Base-by-base conservation (phyloP, 2,888 invertebrate species). In the Erpobdella octoculata region DNA sequence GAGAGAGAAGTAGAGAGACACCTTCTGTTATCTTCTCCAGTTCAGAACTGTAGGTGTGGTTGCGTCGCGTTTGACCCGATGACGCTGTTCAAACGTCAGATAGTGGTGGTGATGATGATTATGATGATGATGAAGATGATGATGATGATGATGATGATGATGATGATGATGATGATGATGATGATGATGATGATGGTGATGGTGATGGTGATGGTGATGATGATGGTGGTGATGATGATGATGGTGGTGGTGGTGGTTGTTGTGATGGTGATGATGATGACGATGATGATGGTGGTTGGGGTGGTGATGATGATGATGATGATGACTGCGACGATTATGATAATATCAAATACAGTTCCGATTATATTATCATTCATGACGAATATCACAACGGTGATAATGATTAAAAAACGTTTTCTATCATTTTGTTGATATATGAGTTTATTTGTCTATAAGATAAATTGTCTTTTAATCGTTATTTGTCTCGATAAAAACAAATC, bases 11-110 rank as follows among this genome's bases (percentile, higher is more conserved):
- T 21, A 1, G 53, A 53, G 53, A 53, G 53, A 28, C 53, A 53
- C 53, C 53, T 53, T 28, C 28, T 53, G 53, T 53, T 53, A 53
- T 53, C 53, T 53, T 28, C 28, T 53, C 53, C 21, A 21, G 28
- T 53, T 53, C 53, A 53, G 53, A 25, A 53, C 53, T 28, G 53
- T 53, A 53, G 53, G 53, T 53, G 53, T 53, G 53, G 53, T 28
- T 53, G 21, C 28, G 53, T 25, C 53, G 21, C 53, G 53, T 53
- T 53, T 53, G 53, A 53, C 53, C 53, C 53, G 53, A 53, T 53
- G 53, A 53, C 53, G 53, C 53, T 53, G 53, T 53, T 53, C 53
- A 53, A 53, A 53, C 53, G 53, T n/a, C 53, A 53, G 65, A 65
- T 35, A n/a, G 28, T 64, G 35, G 36, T 64, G 35, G 36, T n/a